Percentiles rank a stretch among this genome's conserved stretches.
Conservation (phyloP, 2,797 vertebrate species). For the Limnodromus scolopaceus region DNA sequence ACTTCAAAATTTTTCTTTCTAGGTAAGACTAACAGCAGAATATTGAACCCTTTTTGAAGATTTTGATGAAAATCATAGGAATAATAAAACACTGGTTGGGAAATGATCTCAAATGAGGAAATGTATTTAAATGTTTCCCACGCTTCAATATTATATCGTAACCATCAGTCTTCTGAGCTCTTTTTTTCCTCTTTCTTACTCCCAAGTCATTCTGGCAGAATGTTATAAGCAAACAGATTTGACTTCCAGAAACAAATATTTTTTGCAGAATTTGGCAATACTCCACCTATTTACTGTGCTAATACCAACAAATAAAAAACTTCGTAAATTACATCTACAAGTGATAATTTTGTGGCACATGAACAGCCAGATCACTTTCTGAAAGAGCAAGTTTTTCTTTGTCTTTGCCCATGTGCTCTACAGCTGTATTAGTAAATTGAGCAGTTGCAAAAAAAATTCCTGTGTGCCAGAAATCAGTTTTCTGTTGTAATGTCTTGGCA, state of each 20-base stretch:
- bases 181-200: not conserved
- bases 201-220: not conserved
- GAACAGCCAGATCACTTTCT: not conserved
- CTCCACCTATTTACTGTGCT: not conserved
- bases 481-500: not conserved
- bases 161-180: not conserved
- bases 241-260: not conserved
- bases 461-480: not conserved
- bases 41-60: not conserved
- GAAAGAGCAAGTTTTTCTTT: not conserved
- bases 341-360: not conserved
- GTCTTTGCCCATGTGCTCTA: not conserved
- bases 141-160: not conserved
- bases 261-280: not conserved
- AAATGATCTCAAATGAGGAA: not conserved
- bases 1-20: not conserved
- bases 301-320: not conserved
- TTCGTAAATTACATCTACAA: not conserved
- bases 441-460: not conserved
- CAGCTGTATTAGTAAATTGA: not conserved
- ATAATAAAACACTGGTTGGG: not conserved
- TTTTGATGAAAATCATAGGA: not conserved
- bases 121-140: not conserved
- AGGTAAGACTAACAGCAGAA: not conserved
- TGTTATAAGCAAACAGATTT: not conserved